Evolutionary conservation across 2,113 vertebrate species (phyloP).

Genomic region (Paramormyrops kingsleyae): DNA sequence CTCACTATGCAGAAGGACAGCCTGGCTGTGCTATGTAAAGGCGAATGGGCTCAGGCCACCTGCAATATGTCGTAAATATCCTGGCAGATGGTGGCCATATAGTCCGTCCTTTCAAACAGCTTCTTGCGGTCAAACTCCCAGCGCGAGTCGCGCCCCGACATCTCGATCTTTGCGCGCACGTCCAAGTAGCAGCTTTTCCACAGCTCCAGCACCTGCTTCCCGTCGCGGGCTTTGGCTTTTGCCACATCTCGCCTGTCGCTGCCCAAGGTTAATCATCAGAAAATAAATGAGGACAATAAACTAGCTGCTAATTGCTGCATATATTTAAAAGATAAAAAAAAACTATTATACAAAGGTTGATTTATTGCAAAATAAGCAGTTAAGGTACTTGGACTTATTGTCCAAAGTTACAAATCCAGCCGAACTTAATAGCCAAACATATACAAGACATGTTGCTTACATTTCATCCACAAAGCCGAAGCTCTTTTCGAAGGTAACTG

Average conservation of each 20-base stretch:
- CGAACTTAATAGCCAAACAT: background rate
- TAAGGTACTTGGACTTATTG: background rate
- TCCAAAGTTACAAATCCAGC: background rate
- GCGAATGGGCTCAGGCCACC: conserved; percentile 50
- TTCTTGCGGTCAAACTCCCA: conserved; percentile 92
- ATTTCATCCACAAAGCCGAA: background rate
- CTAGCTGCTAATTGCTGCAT: background rate
- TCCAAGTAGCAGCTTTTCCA: conserved; percentile 84
- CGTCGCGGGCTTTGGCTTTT: conserved; percentile 65
- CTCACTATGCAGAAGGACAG: background rate
- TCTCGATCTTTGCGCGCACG: conserved; percentile 74
- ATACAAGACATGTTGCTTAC: background rate
- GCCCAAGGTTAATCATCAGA: background rate
- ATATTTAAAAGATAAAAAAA: background rate
- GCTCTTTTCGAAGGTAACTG: background rate
- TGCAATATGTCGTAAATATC: conserved; percentile 73
- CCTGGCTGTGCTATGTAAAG: background rate
- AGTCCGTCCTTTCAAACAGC: conserved; percentile 84
- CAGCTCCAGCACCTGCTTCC: conserved; percentile 63
- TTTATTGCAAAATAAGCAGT: background rate
- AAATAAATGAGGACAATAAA: conserved; percentile 3
- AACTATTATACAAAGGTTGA: background rate
- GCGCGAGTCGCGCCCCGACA: conserved; percentile 60
- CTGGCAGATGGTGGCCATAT: conserved; percentile 80
- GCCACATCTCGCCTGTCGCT: conserved; percentile 67